Conservation (phyloP, 2,888 invertebrate species). For the Aphodius granarius region DNA sequence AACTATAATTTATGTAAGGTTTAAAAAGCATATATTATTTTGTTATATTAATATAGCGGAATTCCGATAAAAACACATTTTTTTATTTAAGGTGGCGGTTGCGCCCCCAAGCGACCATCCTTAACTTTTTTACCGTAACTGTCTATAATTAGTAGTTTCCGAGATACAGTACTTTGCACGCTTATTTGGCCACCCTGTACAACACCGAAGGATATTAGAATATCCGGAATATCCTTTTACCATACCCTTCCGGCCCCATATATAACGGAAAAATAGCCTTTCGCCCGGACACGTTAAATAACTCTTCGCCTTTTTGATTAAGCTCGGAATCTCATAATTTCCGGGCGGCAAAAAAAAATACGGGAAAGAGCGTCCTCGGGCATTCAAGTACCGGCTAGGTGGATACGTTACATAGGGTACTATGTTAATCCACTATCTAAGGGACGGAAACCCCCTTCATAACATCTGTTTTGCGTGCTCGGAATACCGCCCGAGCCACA, state of each 20-base stretch:
- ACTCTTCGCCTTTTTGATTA: neutral
- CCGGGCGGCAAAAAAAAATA: neutral
- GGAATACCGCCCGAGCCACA: neutral
- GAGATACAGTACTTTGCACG: too few relatives aligned
- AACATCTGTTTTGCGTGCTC: slow-evolving; percentile 20
- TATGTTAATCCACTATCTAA: slow-evolving; percentile 2
- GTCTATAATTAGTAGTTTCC: too few relatives aligned
- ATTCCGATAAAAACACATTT: too few relatives aligned
- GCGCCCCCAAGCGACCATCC: too few relatives aligned
- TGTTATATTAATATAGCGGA: too few relatives aligned
- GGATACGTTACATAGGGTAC: neutral
- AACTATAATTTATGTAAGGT: too few relatives aligned
- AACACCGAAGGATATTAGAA: neutral
- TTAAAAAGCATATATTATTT: too few relatives aligned
- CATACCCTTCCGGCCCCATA: neutral
- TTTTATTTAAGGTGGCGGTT: too few relatives aligned
- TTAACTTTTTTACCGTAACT: too few relatives aligned
- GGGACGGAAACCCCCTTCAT: neutral
- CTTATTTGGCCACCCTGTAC: neutral
- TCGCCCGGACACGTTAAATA: neutral
- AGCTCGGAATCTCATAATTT: neutral
- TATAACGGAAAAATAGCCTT: neutral
- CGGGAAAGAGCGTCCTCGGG: neutral
- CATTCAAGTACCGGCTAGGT: neutral
- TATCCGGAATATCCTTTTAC: neutral